phyloP scores from a whole-genome alignment of 2,113 vertebrate genomes.

The Notarius lentiginosus region DNA sequence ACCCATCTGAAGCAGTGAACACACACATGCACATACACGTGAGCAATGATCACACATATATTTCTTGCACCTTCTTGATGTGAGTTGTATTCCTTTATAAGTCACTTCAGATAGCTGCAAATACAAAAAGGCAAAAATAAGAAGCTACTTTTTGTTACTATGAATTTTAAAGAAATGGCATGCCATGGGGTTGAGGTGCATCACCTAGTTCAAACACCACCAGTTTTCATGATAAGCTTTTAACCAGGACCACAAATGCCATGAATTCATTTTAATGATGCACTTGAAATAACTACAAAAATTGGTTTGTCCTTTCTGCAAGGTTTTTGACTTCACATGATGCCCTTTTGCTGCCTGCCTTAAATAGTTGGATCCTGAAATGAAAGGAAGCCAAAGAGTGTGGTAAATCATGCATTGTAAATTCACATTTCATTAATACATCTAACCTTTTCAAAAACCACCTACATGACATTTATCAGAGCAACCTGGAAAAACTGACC shows the following conservation, averaged over 20 bases:
- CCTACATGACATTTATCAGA: conserved; percentile 46
- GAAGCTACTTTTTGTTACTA: neutral
- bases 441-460: conserved; percentile 51
- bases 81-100: neutral
- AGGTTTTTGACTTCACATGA: conserved; percentile 32
- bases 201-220: neutral
- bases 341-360: conserved; percentile 52
- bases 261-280: conserved; percentile 22
- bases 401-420: conserved; percentile 45
- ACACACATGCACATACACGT: no score
- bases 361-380: conserved; percentile 14
- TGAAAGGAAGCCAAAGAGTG: conserved; percentile 27
- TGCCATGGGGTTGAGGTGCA: neutral
- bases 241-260: conserved; percentile 7
- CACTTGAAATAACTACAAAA: conserved; percentile 26
- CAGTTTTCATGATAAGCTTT: neutral
- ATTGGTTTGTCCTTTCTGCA: conserved; percentile 35
- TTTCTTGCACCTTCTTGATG: neutral
- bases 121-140: neutral
- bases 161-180: neutral
- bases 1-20: no score
- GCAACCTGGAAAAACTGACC: conserved; percentile 37
- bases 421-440: conserved; percentile 45
- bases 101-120: neutral
- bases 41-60: no score